A percentile compares a stretch with the other conserved stretches of the same genome.
Evolutionary conservation across 1,140 invertebrate genomes (phyloP).

Genomic region (Brachionus plicatilis): DNA sequence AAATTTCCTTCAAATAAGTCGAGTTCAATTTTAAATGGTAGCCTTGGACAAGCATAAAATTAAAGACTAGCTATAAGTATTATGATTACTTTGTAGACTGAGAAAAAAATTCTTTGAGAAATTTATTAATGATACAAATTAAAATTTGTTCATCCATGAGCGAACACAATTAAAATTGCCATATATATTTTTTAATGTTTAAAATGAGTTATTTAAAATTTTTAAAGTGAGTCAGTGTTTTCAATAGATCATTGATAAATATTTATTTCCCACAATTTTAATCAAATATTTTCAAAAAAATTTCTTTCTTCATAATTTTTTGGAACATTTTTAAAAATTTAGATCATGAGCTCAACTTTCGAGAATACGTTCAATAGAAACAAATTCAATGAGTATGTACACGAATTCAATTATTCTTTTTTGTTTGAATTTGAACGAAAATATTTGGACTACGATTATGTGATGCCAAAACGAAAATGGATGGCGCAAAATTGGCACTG

Average conservation of each 20-base stretch:
- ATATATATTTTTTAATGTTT: neutral
- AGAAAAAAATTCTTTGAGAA: neutral
- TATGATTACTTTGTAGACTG: neutral
- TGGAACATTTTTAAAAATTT: neutral
- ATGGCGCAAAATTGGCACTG: slow-evolving; percentile 91
- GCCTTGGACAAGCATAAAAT: neutral
- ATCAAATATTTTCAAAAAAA: neutral
- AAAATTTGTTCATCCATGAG: neutral
- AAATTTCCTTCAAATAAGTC: neutral
- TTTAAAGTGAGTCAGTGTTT: neutral
- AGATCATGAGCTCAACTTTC: neutral
- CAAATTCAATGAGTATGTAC: neutral
- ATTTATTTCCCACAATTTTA: neutral
- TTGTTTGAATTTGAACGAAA: slow-evolving; percentile 16
- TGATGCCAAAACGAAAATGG: slow-evolving; percentile 60
- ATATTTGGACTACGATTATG: neutral
- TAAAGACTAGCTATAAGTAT: neutral
- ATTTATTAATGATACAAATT: neutral
- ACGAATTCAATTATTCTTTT: slow-evolving; percentile 26
- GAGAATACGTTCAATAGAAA: neutral
- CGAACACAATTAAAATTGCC: neutral
- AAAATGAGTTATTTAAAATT: neutral
- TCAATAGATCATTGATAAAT: neutral
- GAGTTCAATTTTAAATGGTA: neutral
- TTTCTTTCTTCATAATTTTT: neutral